phyloP scores from a whole-genome alignment of 2,797 vertebrate species.

The Lepilemur septentrionalis region DNA sequence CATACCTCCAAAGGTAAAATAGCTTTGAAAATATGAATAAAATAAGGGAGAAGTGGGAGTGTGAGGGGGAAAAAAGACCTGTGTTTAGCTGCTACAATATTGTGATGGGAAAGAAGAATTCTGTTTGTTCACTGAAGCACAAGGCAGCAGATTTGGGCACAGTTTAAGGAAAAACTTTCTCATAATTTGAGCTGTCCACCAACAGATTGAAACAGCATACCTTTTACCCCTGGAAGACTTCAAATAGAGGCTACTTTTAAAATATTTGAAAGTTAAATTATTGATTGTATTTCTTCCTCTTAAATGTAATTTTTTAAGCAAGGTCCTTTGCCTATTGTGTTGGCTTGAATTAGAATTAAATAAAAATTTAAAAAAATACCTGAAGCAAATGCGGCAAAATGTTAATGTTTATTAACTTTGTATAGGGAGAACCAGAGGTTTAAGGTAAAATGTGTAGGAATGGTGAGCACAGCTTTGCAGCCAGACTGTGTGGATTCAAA shows the following conservation, averaged over 20 bases:
- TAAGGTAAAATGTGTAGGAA: neutral
- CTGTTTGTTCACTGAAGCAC: neutral
- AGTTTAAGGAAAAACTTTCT: neutral
- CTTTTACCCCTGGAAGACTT: neutral
- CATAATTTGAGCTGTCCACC: neutral
- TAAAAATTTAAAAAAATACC: neutral
- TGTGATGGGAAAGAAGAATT: neutral
- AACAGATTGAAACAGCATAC: neutral
- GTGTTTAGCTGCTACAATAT: neutral
- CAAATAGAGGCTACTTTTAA: neutral
- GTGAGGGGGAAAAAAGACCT: neutral
- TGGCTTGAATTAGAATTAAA: neutral
- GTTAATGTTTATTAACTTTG: neutral
- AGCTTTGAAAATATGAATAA: constrained; percentile 18
- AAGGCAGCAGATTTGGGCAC: neutral
- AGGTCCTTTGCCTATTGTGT: neutral
- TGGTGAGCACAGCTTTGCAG: neutral
- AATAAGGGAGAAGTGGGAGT: neutral
- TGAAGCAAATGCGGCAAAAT: neutral
- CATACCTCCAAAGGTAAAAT: constrained; percentile 95
- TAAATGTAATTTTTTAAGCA: neutral
- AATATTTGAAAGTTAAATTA: neutral
- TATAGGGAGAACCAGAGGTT: neutral
- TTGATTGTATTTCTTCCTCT: neutral
- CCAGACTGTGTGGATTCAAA: neutral